Conservation (phyloP, 1,140 invertebrate genomes). For the Cydia amplana region DNA sequence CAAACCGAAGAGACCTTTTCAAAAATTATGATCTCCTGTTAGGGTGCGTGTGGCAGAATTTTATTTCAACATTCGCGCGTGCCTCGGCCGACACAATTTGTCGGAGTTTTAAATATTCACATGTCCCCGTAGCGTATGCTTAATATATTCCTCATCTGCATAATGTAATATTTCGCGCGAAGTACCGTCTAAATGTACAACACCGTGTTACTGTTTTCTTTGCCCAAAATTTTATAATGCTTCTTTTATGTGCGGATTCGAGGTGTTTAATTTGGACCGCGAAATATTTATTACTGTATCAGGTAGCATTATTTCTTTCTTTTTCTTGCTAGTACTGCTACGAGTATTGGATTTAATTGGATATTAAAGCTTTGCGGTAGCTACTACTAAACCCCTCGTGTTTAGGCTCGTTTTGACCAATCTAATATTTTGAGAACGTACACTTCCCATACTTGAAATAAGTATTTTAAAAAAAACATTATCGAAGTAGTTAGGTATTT, state of each 20-base stretch:
- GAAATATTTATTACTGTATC: slow-evolving; percentile 1
- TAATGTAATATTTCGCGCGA: slow-evolving; percentile 54
- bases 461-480: no score
- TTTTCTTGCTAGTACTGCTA: neutral
- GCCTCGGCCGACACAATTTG: slow-evolving; percentile 57
- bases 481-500: no score
- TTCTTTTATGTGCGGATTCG: slow-evolving; percentile 33
- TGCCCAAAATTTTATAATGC: slow-evolving; percentile 35
- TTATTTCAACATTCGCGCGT: slow-evolving; percentile 54
- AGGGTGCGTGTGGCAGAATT: slow-evolving; percentile 53
- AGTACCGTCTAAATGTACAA: slow-evolving; percentile 44
- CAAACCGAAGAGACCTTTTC: slow-evolving; percentile 54
- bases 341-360: no score
- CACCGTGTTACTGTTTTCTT: slow-evolving; percentile 42
- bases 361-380: no score
- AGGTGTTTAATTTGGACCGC: slow-evolving; percentile 11
- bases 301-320: neutral
- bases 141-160: slow-evolving; percentile 57
- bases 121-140: slow-evolving; percentile 48
- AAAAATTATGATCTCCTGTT: slow-evolving; percentile 68
- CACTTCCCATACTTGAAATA: no score
- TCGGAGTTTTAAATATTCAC: slow-evolving; percentile 63
- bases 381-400: no score
- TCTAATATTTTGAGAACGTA: no score
- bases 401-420: no score